Base-by-base conservation (phyloP, 2,113 vertebrate genomes). In the Terrapene triunguis region DNA sequence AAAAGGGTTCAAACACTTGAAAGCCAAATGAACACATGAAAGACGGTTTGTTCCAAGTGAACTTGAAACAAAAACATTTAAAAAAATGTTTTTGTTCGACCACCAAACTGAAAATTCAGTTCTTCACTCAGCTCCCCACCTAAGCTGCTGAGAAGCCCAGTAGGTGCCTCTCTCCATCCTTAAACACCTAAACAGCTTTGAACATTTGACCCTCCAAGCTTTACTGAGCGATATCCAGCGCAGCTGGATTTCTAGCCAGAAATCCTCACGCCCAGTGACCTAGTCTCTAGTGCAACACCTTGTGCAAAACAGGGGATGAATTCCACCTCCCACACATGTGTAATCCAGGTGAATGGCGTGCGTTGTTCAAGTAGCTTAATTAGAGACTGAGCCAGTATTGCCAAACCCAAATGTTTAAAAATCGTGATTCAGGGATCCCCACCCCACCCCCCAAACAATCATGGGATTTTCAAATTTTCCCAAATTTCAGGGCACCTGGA, bases 251-350 rank as follows among this genome's bases (percentile, higher is more conserved):
- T 19, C 17, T n/a, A 72, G 24, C 44, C 80, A 82, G 84, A 89
- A 88, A 35, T 21, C 10, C 10, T 47, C 53, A n/a, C 6, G 10
- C 32, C 32, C n/a, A 12, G 0, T 81, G 32, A 74, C 32, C n/a
- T 93, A 35, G 54, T 2, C n/a, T 38, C 65, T 16, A 3, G 16
- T n/a, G 35, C 50, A 83, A 8, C 50, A 83, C 32, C 50, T n/a
- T 42, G 82, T 44, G 76, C 55, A 88, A 42, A 87, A 87, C 72
- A 38, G 14, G 82, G 14, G 27, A 44, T 5, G 2, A 50, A 35
- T 0, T 5, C 4, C 50, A 1, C 0, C 55, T 51, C 35, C 22
- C 27, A 79, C 44, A 22, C 29, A 62, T 29, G 3, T 14, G 12
- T 62, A 14, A 35, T 69, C 32, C 50, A 51, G 48, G 48, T 84